Base-by-base conservation (phyloP, 2,797 vertebrate genomes). In the Chrosomus eos region DNA sequence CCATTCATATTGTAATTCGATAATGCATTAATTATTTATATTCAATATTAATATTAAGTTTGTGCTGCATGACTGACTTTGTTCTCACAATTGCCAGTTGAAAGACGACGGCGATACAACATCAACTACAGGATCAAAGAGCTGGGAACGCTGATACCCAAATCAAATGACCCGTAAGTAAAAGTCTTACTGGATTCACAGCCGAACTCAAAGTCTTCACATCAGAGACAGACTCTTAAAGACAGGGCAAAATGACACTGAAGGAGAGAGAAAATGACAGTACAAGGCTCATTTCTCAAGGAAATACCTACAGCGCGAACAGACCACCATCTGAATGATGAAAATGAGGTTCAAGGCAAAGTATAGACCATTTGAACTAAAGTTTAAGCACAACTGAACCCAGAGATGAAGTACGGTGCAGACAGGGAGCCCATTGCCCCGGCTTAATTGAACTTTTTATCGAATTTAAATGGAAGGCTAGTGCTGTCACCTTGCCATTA, bases 101-200 rank as follows among this genome's bases (percentile, higher is more conserved):
- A 99, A 96, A 96, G 98, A 94, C 95, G 98, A 92, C 94, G 98
- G 88, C 94, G 98, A 91, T 99, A 99, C 94, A 99, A 99, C 94
- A 99, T 99, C 93, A 99, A 99, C 95, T 99, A 99, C 94, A 95
- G 98, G 94, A 99, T 99, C 91, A 99, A 99, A 92, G 98, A 99
- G 90, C 96, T 99, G 91, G 98, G 98, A 90, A 99, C 97, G 7
- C 96, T 99, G 91, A 99, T 99, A 93, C 98, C 98, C 88, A 99
- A 99, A 91, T 98, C 98, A 84, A 99, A 97, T 89, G 98, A 99
- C 93, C 98, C 97, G 98, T 99, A 94, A 98, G 98, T 98, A 90
- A 84, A 90, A n/a, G 21, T 48, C n/a, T 70, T 33, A 36, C 26
- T 13, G 0, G 28, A 55, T 67, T 62, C 45, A 53, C 13, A 55